Evolutionary conservation across 2,888 invertebrate species (phyloP).

Genomic region (Ectemnius lituratus): DNA sequence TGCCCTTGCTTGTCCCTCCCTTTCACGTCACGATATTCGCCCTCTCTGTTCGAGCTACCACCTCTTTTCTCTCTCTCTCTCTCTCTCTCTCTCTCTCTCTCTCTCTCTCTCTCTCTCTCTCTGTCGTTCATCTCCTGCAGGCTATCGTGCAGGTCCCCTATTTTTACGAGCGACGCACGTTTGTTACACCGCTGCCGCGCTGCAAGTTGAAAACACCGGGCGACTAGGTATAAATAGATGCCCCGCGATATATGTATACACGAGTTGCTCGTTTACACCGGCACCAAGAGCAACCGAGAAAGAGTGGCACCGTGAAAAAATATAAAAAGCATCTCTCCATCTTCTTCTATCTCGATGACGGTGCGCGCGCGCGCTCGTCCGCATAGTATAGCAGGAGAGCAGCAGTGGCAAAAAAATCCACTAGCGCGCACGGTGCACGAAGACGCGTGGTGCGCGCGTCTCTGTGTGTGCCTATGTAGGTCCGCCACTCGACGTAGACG

Average conservation of each 20-base stretch:
- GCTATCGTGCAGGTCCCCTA: constrained; percentile 56
- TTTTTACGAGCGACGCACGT: constrained; percentile 62
- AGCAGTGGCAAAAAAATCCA: constrained; percentile 41
- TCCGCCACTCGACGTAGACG: constrained; percentile 17
- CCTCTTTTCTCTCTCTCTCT: no score
- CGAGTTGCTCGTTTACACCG: neutral
- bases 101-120: constrained; percentile 9
- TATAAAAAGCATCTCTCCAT: constrained; percentile 30
- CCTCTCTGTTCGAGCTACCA: neutral
- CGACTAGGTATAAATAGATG: constrained; percentile 63
- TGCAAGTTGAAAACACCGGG: constrained; percentile 62
- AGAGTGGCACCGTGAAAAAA: constrained; percentile 42
- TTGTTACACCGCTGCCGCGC: constrained; percentile 60
- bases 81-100: constrained; percentile 12
- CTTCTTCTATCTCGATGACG: neutral
- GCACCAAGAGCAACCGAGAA: constrained; percentile 13
- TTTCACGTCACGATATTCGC: neutral
- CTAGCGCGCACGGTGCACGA: constrained; percentile 6
- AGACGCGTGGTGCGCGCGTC: no score
- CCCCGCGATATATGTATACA: neutral
- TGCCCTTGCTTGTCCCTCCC: neutral
- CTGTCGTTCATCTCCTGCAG: constrained; percentile 25
- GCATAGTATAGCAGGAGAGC: no score
- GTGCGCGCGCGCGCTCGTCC: neutral
- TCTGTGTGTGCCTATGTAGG: neutral